Percentiles rank a stretch among this genome's conserved stretches.
These are phyloP conservation scores for Urocolius indicus DNA, from an alignment of 2,113 vertebrate species.

Conservation along the genomic window DNA sequence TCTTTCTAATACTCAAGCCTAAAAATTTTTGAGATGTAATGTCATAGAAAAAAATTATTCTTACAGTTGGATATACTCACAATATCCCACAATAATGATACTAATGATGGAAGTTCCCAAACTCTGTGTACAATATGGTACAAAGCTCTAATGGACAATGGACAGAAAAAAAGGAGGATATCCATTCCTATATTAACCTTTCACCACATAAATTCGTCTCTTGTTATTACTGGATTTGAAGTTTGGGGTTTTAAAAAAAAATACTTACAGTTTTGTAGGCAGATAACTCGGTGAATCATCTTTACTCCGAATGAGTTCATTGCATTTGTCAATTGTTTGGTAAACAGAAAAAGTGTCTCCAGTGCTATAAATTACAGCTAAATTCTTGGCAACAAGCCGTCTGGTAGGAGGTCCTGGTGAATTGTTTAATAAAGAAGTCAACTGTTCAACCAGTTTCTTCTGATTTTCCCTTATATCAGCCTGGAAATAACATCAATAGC, in stretches of 20 bases:
- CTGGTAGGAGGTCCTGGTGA: conserved; percentile 92
- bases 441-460: conserved; percentile 87
- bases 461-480: conserved; percentile 88
- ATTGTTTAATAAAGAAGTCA: conserved; percentile 83
- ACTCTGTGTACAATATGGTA: background rate
- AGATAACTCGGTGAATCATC: conserved; percentile 95
- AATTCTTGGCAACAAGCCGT: conserved; percentile 87
- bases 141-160: background rate
- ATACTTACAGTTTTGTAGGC: conserved; percentile 91
- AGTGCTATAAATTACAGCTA: conserved; percentile 86
- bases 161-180: background rate
- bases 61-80: background rate
- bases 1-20: background rate
- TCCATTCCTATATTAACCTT: background rate
- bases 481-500: conserved; percentile 72
- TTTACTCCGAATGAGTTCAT: conserved; percentile 93
- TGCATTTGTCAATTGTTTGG: conserved; percentile 90
- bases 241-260: background rate
- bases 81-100: background rate
- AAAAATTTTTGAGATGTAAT: background rate
- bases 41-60: background rate
- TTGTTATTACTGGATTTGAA: background rate
- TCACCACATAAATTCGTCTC: background rate
- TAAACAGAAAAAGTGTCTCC: conserved; percentile 88
- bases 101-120: background rate